Conservation (phyloP, 2,888 invertebrate species). For the Mesodorylaimus sp. region DNA sequence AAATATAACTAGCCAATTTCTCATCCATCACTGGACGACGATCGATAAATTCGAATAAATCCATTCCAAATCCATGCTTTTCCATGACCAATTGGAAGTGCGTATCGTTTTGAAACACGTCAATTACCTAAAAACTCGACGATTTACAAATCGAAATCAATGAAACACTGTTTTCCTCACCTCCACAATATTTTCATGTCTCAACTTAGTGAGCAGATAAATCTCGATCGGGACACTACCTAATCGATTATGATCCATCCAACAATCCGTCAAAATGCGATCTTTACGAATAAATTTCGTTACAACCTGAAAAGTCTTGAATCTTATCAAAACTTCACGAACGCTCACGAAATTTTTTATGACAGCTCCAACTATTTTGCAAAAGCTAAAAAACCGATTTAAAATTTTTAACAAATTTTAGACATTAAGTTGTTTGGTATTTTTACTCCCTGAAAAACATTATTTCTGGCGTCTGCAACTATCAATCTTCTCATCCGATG, state of each 20-base stretch:
- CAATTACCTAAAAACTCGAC: constrained; percentile 39
- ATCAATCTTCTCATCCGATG: too few relatives aligned
- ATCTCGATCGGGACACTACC: constrained; percentile 45
- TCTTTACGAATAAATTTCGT: constrained; percentile 52
- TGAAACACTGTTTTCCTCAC: constrained; percentile 16
- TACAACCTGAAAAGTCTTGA: constrained; percentile 40
- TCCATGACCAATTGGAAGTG: constrained; percentile 59
- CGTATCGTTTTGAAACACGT: constrained; percentile 49
- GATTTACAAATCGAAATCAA: not conserved
- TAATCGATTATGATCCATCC: constrained; percentile 40
- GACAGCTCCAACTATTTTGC: too few relatives aligned
- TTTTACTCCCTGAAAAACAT: too few relatives aligned
- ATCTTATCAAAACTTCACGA: too few relatives aligned
- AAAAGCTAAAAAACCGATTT: too few relatives aligned
- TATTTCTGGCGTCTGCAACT: too few relatives aligned
- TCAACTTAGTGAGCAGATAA: constrained; percentile 44
- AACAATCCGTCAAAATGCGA: constrained; percentile 48
- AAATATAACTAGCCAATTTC: constrained; percentile 48
- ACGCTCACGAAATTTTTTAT: too few relatives aligned
- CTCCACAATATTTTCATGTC: constrained; percentile 49
- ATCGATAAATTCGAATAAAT: constrained; percentile 57
- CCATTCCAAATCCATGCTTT: constrained; percentile 55
- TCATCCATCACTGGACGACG: constrained; percentile 48
- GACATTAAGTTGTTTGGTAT: too few relatives aligned
- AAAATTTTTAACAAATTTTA: too few relatives aligned